A percentile compares a stretch with the other conserved stretches of the same genome.
Conservation (phyloP, 2,888 invertebrate species). For the Tenthredo distinguenda region DNA sequence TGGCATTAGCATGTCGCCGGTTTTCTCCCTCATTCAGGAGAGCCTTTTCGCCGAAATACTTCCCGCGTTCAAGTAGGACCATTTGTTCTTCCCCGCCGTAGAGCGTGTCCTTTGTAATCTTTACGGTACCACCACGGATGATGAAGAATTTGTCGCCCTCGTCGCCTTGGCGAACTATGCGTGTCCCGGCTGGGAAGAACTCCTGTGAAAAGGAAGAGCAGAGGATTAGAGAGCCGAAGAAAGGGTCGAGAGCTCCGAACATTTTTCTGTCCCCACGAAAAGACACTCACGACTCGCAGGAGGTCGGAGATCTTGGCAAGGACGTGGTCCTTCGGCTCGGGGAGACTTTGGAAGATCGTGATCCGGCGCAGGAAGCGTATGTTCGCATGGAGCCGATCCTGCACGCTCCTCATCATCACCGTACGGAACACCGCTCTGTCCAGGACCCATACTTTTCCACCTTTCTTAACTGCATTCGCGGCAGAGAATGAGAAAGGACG, state of each 20-base stretch:
- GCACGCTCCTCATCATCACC: constrained; percentile 92
- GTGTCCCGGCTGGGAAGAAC: constrained; percentile 88
- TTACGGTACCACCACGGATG: constrained; percentile 90
- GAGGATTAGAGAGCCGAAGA: no score
- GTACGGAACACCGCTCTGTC: constrained; percentile 92
- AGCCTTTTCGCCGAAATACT: constrained; percentile 95
- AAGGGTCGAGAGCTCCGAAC: not conserved
- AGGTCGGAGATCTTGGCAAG: constrained; percentile 92
- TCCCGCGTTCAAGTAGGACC: constrained; percentile 87
- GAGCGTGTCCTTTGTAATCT: constrained; percentile 84
- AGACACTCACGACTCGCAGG: constrained; percentile 87
- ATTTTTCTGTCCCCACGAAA: not conserved
- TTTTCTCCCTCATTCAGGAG: constrained; percentile 85
- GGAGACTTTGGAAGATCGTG: constrained; percentile 85
- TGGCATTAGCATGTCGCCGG: constrained; percentile 91
- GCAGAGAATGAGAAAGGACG: not conserved
- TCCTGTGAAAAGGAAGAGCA: constrained; percentile 79
- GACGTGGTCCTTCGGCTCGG: constrained; percentile 78
- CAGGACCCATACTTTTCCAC: constrained; percentile 93
- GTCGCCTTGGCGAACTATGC: constrained; percentile 92
- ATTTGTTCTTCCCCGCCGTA: constrained; percentile 82
- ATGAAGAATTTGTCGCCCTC: constrained; percentile 95
- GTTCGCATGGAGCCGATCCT: constrained; percentile 91
- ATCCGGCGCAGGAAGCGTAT: constrained; percentile 91
- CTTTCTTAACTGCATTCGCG: constrained; percentile 82